Conservation (phyloP, 2,797 vertebrate genomes). For the Anableps anableps region DNA sequence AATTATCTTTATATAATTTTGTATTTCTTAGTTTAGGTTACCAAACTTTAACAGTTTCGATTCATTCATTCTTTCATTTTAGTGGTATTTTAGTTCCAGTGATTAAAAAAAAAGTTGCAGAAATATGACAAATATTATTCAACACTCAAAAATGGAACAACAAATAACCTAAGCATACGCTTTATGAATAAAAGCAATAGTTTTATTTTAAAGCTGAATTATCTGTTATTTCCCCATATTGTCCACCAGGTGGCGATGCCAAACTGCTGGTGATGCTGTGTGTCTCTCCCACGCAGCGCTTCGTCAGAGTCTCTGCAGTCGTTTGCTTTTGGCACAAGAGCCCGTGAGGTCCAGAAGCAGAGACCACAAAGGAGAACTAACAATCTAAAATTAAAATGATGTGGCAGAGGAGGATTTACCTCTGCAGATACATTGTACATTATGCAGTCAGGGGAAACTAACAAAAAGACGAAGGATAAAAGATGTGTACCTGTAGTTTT, state of each 20-base stretch:
- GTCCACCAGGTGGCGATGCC: constrained; percentile 84
- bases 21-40: background rate
- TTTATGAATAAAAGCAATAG: background rate
- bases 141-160: background rate
- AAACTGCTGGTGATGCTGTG: constrained; percentile 88
- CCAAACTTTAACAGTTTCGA: background rate
- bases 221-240: constrained; percentile 1
- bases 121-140: background rate
- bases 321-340: constrained; percentile 82
- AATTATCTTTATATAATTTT: background rate
- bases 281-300: constrained; percentile 84
- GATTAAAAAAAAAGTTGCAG: background rate
- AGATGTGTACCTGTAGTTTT: background rate
- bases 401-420: background rate
- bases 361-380: constrained; percentile 70
- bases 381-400: constrained; percentile 67
- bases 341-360: constrained; percentile 82
- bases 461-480: background rate
- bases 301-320: constrained; percentile 85
- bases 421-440: background rate
- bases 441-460: background rate
- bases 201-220: background rate
- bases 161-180: background rate
- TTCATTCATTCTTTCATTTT: background rate
- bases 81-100: background rate